Evolutionary conservation across 2,113 vertebrate species (phyloP).

Genomic region (Eublepharis macularius): DNA sequence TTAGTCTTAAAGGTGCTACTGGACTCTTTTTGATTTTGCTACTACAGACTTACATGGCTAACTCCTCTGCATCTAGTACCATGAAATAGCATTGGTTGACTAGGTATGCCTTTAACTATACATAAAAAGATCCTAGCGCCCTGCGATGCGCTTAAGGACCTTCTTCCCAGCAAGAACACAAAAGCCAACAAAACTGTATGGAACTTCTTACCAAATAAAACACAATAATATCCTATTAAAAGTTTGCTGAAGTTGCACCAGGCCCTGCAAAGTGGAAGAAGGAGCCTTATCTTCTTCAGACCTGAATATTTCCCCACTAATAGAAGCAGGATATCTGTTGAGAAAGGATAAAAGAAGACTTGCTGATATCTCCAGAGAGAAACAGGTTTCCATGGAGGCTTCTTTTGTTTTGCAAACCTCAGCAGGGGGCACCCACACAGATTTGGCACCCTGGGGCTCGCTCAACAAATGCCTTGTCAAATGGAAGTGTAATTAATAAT

Average conservation of each 20-base stretch:
- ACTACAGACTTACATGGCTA: no score
- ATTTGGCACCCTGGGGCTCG: background rate
- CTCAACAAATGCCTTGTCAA: background rate
- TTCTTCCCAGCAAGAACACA: background rate
- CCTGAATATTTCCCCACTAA: constrained; percentile 30
- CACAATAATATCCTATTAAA: background rate
- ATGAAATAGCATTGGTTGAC: background rate
- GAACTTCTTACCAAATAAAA: background rate
- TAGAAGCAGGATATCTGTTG: constrained; percentile 39
- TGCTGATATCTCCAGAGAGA: constrained; percentile 16
- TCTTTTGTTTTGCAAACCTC: accelerated
- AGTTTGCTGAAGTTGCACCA: constrained; percentile 40
- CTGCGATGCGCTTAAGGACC: accelerated
- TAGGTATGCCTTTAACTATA: background rate
- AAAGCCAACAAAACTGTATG: constrained; percentile 16
- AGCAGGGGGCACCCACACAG: background rate
- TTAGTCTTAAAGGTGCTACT: no score
- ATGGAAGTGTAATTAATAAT: background rate
- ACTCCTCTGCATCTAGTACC: no score
- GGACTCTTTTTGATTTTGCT: no score
- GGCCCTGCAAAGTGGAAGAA: background rate
- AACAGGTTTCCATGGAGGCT: background rate
- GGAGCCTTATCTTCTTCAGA: background rate
- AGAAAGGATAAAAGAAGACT: background rate
- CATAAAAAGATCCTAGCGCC: constrained; percentile 7